Base-by-base conservation (phyloP, 2,888 invertebrate species). In the Catocala fraxini region DNA sequence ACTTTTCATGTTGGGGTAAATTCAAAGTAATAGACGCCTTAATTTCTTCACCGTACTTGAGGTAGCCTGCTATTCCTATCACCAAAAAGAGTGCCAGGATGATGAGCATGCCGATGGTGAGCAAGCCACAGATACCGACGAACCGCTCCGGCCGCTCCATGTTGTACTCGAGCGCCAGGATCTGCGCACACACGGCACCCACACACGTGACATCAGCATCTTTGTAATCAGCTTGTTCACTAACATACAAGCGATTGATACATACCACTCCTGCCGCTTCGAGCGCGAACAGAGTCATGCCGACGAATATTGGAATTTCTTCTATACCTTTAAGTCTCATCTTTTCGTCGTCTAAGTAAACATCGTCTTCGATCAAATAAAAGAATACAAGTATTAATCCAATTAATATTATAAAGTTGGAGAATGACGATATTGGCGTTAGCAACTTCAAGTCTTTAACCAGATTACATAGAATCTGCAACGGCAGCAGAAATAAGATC, bases 61-160 rank as follows among this genome's bases (percentile, higher is more conserved):
- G 35, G 3, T 39, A 39, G 7, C 35, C 35, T 6, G 35, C 35
- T 6, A 39, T 9, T 6, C 35, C 35, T 0, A 39, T 39, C 35
- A 39, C 35, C 1, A 39, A 1, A 9, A 39, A 39, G 1, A 39
- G 35, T 9, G 35, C 6, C 7, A 39, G 35, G 35, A 39, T 39
- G 35, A 39, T 39, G 35, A 39, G 35, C 35, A 39, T 39, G 9
- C 35, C 35, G 6, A 39, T 4, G 35, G 35, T 39, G 35, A 39
- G 35, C 35, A 39, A 9, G 4, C 35, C 35, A 2, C 5, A 39
- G 0, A 39, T 9, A 7, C 35, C 35, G 1, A 39, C 77, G 96
- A 39, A 39, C 35, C 35, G 35, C 35, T 39, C 35, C 35, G 35
- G 35, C 7, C 35, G 35, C 35, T 39, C 35, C 35, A 39, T 39